Evolutionary conservation across 2,888 invertebrate genomes (phyloP), one percentile per base, ranked within the genome.

Genomic region (Callimorpha dominula): DNA sequence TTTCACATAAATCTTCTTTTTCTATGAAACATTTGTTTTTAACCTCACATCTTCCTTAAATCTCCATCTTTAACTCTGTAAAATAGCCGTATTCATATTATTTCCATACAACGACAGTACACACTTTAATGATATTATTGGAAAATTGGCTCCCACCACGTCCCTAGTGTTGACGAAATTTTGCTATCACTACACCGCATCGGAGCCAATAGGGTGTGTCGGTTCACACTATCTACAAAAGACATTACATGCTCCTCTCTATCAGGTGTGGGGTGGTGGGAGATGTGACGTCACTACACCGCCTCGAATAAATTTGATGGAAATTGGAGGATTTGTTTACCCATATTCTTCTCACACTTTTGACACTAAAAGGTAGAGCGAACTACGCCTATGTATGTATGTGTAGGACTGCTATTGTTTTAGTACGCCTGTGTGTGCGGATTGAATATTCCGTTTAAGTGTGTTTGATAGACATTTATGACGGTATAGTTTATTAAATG

Each of bases 281-380:
- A 83, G 86, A 83, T 82, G 83, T 92, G 91, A 90, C 90, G 92
- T 93, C 92, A 92, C 89, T 83, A 88, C 88, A 87, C 87, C 88
- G 90, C 91, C 89, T 91, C 90, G 94, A 95, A 95, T 94, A 96
- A 95, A 96, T 94, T 95, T 93, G 94, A 96, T 96, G 96, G 96
- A 96, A 96, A 96, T 95, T 94, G 95, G 93, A 95, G 95, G 96
- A 96, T 96, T 96, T 96, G 96, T 96, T 96, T 96, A 96, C 96
- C 93, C 94, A 95, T 95, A 95, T 96, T 94, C 94, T 90, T 94
- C 94, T 95, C 92, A 93, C 93, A 94, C 93, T 94, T 95, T 93
- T 95, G 95, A 96, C 96, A 95, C 94, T 96, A 96, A 96, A 96
- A 96, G 95, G 95, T 92, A 87, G 87, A 89, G 90, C 91, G 89